Evolutionary conservation across 2,888 invertebrate genomes (phyloP).

Genomic region (Nebria salina): DNA sequence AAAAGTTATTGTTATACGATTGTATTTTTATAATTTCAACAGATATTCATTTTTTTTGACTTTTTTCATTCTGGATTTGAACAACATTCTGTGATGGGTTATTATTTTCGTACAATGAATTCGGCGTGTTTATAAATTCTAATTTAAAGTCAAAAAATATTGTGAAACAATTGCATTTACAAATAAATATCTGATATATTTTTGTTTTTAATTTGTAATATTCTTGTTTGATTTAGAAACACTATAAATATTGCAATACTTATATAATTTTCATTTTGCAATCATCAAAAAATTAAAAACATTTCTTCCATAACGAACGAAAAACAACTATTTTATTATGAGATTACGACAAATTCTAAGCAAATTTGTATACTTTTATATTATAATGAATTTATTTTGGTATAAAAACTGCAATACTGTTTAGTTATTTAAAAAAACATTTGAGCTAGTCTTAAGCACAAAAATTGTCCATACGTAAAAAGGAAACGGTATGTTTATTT

Average conservation of each 20-base stretch:
- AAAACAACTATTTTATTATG: neutral
- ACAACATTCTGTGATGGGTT: neutral
- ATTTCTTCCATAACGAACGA: neutral
- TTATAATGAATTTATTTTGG: neutral
- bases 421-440: neutral
- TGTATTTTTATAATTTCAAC: neutral
- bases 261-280: neutral
- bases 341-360: neutral
- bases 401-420: neutral
- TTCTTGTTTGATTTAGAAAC: neutral
- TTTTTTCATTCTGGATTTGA: no score
- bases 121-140: neutral
- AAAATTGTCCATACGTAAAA: neutral
- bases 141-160: neutral
- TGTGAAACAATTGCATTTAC: neutral
- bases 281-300: neutral
- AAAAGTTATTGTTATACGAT: neutral
- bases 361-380: neutral
- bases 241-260: neutral
- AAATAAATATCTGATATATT: constrained; percentile 8
- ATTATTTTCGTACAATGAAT: neutral
- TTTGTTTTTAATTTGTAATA: constrained; percentile 13
- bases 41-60: neutral
- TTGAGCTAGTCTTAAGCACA: neutral
- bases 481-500: neutral